These are phyloP conservation scores for Caranx ignobilis DNA, from an alignment of 2,113 vertebrate genomes.

Conservation along the genomic window DNA sequence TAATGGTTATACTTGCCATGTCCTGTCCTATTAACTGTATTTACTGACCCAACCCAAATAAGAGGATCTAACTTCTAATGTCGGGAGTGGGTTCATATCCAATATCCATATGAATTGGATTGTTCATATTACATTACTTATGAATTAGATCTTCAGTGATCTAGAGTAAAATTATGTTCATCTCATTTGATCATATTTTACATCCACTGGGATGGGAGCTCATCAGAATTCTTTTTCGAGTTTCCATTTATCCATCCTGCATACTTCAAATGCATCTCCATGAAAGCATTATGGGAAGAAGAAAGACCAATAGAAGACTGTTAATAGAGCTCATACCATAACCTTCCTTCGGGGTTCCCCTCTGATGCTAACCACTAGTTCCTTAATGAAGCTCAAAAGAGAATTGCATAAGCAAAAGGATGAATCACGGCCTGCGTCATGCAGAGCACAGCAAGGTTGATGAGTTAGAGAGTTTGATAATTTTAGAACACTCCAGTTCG, in stretches of 20 bases:
- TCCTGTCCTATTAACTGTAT: too few relatives aligned
- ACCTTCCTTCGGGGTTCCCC: slow-evolving; percentile 40
- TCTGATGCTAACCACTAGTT: slow-evolving; percentile 33
- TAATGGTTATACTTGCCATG: too few relatives aligned
- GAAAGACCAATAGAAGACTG: background rate
- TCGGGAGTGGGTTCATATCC: too few relatives aligned
- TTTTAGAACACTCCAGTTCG: slow-evolving; percentile 45
- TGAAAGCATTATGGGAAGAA: background rate
- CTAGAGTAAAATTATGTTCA: background rate
- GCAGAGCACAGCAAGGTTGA: slow-evolving; percentile 12
- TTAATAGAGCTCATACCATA: slow-evolving; percentile 6
- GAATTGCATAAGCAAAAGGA: slow-evolving; percentile 40
- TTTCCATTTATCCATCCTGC: background rate
- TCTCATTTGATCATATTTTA: background rate
- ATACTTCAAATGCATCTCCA: slow-evolving; percentile 14
- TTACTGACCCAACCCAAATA: too few relatives aligned
- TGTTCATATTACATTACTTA: background rate
- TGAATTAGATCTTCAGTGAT: background rate
- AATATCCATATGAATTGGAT: background rate
- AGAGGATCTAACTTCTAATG: too few relatives aligned
- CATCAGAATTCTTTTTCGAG: slow-evolving; percentile 2
- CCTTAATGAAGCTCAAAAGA: slow-evolving; percentile 50
- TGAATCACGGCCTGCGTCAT: slow-evolving; percentile 35
- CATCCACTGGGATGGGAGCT: background rate
- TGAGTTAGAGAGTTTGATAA: slow-evolving; percentile 27